Evolutionary conservation across 2,888 invertebrate species (phyloP).

Genomic region (Parnassius mnemosyne): DNA sequence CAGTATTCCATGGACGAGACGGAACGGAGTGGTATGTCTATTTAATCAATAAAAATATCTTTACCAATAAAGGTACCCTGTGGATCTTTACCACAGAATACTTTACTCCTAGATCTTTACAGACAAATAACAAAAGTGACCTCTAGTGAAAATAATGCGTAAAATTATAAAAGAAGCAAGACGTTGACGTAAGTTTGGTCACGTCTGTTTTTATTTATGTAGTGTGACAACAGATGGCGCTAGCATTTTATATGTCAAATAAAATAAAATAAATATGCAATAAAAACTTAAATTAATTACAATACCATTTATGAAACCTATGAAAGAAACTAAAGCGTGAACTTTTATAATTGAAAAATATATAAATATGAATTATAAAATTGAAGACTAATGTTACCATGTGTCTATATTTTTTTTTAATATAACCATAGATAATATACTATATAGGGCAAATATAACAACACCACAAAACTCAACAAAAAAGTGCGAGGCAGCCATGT

Average conservation of each 20-base stretch:
- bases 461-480: constrained; percentile 46
- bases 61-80: too few relatives aligned
- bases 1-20: too few relatives aligned
- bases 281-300: neutral
- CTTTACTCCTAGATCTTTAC: too few relatives aligned
- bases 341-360: neutral
- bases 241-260: neutral
- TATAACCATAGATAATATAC: too few relatives aligned
- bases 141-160: constrained; percentile 1
- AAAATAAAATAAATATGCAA: neutral
- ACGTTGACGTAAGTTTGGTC: neutral
- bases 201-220: too few relatives aligned
- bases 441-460: too few relatives aligned
- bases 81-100: too few relatives aligned
- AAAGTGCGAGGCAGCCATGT: constrained; percentile 51
- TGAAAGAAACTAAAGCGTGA: neutral
- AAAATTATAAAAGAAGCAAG: neutral
- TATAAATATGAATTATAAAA: neutral
- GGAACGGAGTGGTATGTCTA: too few relatives aligned
- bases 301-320: neutral
- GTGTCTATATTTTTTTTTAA: constrained; percentile 41
- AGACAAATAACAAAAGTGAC: neutral
- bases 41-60: too few relatives aligned
- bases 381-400: constrained; percentile 35
- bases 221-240: constrained; percentile 18